Evolutionary conservation across 2,888 invertebrate species (phyloP).

Genomic region (Latrodectus hesperus): DNA sequence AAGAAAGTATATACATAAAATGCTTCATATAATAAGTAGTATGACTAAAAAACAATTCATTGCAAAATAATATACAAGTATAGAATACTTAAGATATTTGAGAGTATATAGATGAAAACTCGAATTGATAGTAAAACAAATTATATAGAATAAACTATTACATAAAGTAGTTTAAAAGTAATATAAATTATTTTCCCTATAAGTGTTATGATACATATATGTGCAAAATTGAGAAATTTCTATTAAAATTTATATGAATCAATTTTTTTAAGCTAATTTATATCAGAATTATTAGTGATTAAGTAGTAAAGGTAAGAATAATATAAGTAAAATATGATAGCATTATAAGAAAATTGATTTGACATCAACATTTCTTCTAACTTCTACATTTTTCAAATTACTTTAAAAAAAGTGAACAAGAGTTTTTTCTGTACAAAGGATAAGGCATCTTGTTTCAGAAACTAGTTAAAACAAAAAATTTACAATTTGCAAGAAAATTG

Average conservation of each 20-base stretch:
- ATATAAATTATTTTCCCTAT: not conserved
- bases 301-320: slow-evolving; percentile 5
- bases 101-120: not conserved
- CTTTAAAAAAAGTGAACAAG: slow-evolving; percentile 19
- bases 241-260: not conserved
- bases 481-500: not conserved
- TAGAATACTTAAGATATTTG: not conserved
- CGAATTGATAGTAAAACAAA: not conserved
- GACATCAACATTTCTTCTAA: slow-evolving; percentile 14
- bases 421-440: slow-evolving; percentile 38
- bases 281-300: slow-evolving; percentile 2
- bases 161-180: not conserved
- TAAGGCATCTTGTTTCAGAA: slow-evolving; percentile 50
- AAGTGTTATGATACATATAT: not conserved
- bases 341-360: not conserved
- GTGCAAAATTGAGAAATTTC: not conserved
- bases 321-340: slow-evolving; percentile 1
- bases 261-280: slow-evolving; percentile 2
- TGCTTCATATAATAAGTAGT: slow-evolving; percentile 21
- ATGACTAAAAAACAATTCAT: slow-evolving; percentile 18
- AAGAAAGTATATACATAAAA: slow-evolving; percentile 58
- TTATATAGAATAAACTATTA: not conserved
- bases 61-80: not conserved
- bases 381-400: slow-evolving; percentile 7
- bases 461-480: slow-evolving; percentile 25